These are phyloP conservation scores for Pyrocoelia pectoralis DNA, from an alignment of 2,888 invertebrate species.

Conservation along the genomic window DNA sequence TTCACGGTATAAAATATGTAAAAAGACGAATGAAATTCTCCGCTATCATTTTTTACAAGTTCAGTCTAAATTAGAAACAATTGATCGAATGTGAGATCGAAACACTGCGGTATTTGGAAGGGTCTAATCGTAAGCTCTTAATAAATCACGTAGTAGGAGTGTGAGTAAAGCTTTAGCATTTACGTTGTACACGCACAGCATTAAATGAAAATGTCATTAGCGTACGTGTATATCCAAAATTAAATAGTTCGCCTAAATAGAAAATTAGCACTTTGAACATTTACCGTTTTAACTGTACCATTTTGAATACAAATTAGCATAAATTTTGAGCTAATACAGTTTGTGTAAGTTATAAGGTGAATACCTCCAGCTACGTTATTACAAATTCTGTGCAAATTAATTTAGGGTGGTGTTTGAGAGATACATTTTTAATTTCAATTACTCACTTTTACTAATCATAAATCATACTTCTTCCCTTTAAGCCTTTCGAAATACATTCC, in stretches of 20 bases:
- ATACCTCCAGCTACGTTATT: not conserved
- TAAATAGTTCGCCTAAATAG: not conserved
- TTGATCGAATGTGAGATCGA: not conserved
- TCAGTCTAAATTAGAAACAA: not conserved
- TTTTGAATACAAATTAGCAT: not conserved
- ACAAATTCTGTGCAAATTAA: not conserved
- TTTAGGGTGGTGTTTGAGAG: not conserved
- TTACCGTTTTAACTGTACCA: not conserved
- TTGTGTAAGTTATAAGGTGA: not conserved
- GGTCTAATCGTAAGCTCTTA: not conserved
- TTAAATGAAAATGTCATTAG: not conserved
- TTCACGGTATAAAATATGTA: no score
- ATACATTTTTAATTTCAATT: not conserved
- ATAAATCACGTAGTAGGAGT: not conserved
- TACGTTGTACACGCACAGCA: not conserved
- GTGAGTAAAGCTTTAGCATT: not conserved
- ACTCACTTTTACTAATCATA: not conserved
- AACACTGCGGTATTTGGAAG: not conserved
- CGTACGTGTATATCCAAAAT: not conserved
- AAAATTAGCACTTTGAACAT: not conserved
- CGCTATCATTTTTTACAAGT: no score
- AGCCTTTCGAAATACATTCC: no score
- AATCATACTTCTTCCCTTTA: no score
- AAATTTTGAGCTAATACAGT: not conserved
- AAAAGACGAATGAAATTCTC: no score